Evolutionary conservation across 2,888 invertebrate species (phyloP).

Genomic region (Campaea margaritaria): DNA sequence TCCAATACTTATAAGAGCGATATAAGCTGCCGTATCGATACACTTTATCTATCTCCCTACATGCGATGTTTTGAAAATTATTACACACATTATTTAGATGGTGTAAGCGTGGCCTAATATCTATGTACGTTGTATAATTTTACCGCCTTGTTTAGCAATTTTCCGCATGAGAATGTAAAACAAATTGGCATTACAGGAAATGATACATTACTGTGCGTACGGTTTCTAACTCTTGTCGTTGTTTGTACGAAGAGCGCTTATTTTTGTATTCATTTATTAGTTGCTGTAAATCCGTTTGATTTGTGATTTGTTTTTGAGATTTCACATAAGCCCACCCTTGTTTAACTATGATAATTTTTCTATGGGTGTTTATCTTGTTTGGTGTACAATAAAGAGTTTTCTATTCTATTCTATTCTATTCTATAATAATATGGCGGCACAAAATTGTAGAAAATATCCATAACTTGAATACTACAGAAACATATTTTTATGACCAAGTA

Average conservation of each 20-base stretch:
- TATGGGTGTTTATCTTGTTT: too few relatives aligned
- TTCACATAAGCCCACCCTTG: too few relatives aligned
- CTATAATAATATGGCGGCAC: too few relatives aligned
- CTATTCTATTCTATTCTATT: too few relatives aligned
- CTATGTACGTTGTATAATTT: constrained; percentile 32
- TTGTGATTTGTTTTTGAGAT: too few relatives aligned
- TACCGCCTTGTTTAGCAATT: constrained; percentile 27
- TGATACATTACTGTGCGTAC: constrained; percentile 2
- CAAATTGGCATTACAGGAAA: constrained; percentile 14
- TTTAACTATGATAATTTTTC: too few relatives aligned
- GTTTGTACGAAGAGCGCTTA: not conserved
- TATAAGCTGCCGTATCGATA: constrained; percentile 66
- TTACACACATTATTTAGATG: constrained; percentile 55
- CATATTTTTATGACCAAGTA: too few relatives aligned
- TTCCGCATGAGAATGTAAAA: constrained; percentile 16
- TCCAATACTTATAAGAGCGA: constrained; percentile 81
- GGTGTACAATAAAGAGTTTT: too few relatives aligned
- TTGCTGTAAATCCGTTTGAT: too few relatives aligned
- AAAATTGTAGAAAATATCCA: too few relatives aligned
- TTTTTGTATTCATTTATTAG: too few relatives aligned
- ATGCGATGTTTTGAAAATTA: constrained; percentile 69
- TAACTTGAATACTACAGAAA: too few relatives aligned
- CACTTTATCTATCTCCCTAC: constrained; percentile 61
- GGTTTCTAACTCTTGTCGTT: constrained; percentile 12
- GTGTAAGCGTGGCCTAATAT: constrained; percentile 48